Evolutionary conservation across 2,797 vertebrate genomes (phyloP), one percentile per base, ranked within the genome.

Genomic region (Eulemur rubriventer): DNA sequence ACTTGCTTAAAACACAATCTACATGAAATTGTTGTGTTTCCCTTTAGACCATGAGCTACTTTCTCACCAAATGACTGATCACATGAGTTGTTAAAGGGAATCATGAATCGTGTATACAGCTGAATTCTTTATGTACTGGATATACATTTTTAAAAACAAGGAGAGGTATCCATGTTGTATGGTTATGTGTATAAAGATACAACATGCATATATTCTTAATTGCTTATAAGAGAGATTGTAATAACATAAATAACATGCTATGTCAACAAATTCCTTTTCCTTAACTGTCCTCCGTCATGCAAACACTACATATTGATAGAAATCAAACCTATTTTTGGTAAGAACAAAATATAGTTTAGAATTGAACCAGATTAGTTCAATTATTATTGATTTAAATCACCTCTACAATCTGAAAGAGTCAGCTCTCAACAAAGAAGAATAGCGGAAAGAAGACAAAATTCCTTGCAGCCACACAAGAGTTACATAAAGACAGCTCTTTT

Each of bases 1-100:
- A 98, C 97, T 98, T 96, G 95, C 95, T 98, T 96, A 98, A 98
- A 98, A 98, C 88, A 97, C 38, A 83, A 96, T 98, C 96, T 98
- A 97, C 96, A 96, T 96, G 98, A 98, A 98, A 98, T 97, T 97
- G 98, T 96, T 97, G 96, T 91, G 69, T 96, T 98, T 97, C 92
- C 95, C 84, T 81, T 67, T 38, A 98, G 97, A 97, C 63, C 94
- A 93, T 80, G 50, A 95, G 94, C 90, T 84, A 24, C 97, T 98
- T 96, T 97, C 90, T 93, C 78, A 96, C 95, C 97, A 97, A 97
- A 73, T 97, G 96, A 97, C 95, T 96, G 24, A 96, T 95, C 41
- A 7, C 48, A 48, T 35, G 22, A 78, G 43, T 70, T 70, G 63
- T 87, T 97, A 96, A 96, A 97, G n/a, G 81, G 78, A 96, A 95